Percentiles rank a stretch among this genome's conserved stretches.
Evolutionary conservation across 2,797 vertebrate species (phyloP).

Genomic region (Anguilla obscura): DNA sequence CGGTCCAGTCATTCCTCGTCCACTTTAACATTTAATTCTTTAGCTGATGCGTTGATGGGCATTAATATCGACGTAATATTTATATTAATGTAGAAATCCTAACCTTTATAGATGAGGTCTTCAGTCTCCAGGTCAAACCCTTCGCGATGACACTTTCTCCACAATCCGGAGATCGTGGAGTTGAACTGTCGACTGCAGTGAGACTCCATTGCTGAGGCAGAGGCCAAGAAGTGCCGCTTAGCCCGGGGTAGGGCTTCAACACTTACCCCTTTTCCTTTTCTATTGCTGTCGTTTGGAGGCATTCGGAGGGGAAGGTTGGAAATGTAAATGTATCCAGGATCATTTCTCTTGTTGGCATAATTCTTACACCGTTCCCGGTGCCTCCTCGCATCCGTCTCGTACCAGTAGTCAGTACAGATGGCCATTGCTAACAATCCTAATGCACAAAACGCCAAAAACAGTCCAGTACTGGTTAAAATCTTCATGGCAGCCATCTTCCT

Average conservation of each 20-base stretch:
- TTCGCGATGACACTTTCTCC: slow-evolving; percentile 86
- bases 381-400: slow-evolving; percentile 88
- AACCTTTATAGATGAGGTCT: slow-evolving; percentile 88
- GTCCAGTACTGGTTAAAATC: slow-evolving; percentile 84
- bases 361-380: slow-evolving; percentile 87
- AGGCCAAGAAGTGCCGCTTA: slow-evolving; percentile 67
- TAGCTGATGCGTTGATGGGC: background rate
- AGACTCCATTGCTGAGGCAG: slow-evolving; percentile 79
- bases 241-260: slow-evolving; percentile 54
- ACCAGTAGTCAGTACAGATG: slow-evolving; percentile 91
- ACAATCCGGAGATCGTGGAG: slow-evolving; percentile 86
- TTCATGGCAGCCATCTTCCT: slow-evolving; percentile 92
- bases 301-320: slow-evolving; percentile 87
- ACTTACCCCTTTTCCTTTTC: slow-evolving; percentile 57
- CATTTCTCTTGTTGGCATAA: slow-evolving; percentile 86
- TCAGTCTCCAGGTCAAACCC: slow-evolving; percentile 89
- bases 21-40: background rate
- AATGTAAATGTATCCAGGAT: slow-evolving; percentile 89
- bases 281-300: slow-evolving; percentile 70
- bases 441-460: slow-evolving; percentile 84
- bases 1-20: background rate
- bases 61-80: background rate
- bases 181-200: slow-evolving; percentile 88
- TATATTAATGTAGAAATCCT: slow-evolving; percentile 45
- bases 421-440: slow-evolving; percentile 85